Conservation (phyloP, 2,888 invertebrate genomes). For the Latrodectus elegans region DNA sequence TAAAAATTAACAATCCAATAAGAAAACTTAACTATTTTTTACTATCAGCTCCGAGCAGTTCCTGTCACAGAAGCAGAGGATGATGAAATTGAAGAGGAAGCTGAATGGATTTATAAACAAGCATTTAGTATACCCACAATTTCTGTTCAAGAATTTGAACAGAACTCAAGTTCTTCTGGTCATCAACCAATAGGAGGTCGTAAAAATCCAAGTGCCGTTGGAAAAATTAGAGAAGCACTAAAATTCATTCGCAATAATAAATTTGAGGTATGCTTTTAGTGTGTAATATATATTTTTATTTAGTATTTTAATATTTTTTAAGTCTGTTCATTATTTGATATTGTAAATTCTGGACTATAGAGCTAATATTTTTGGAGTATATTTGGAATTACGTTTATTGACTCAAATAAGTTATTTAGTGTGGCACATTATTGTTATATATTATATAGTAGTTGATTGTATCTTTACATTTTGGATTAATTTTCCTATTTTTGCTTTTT, state of each 20-base stretch:
- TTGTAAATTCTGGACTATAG: too few relatives aligned
- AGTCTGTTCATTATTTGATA: too few relatives aligned
- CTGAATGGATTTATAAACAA: slow-evolving; percentile 97
- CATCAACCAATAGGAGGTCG: slow-evolving; percentile 71
- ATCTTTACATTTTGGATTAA: too few relatives aligned
- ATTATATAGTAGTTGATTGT: too few relatives aligned
- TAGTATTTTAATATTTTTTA: too few relatives aligned
- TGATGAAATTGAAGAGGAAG: slow-evolving; percentile 92
- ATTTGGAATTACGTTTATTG: too few relatives aligned
- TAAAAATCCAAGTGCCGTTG: slow-evolving; percentile 76
- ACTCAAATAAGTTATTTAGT: too few relatives aligned
- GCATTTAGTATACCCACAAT: slow-evolving; percentile 90
- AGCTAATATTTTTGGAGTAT: too few relatives aligned
- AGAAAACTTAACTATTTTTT: slow-evolving; percentile 4
- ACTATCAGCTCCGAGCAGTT: slow-evolving; percentile 85
- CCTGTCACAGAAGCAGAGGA: slow-evolving; percentile 83
- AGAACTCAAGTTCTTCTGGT: slow-evolving; percentile 72
- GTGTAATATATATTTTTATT: too few relatives aligned
- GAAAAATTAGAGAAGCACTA: slow-evolving; percentile 94
- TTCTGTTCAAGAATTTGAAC: slow-evolving; percentile 81
- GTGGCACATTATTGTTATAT: too few relatives aligned
- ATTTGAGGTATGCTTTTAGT: slow-evolving; percentile 80
- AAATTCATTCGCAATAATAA: slow-evolving; percentile 97
- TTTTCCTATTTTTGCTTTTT: too few relatives aligned
- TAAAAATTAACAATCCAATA: too few relatives aligned